These are phyloP conservation scores for Catocala sponsa DNA, from an alignment of 2,888 invertebrate species.

Conservation along the genomic window DNA sequence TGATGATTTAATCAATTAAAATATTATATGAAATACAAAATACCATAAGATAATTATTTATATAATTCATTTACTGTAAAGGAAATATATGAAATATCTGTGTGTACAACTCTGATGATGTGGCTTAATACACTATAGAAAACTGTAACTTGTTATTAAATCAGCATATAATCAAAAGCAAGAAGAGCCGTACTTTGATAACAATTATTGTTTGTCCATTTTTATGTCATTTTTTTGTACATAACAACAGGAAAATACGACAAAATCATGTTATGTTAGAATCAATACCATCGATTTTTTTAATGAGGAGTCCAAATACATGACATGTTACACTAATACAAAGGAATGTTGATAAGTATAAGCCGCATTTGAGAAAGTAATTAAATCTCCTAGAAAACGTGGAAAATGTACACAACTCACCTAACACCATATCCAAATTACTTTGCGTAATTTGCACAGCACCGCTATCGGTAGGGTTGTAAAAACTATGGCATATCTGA, in stretches of 20 bases:
- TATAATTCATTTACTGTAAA: no score
- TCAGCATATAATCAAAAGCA: not conserved
- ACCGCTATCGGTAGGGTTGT: slow-evolving; percentile 93
- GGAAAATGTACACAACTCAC: slow-evolving; percentile 83
- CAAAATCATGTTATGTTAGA: no score
- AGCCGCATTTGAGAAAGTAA: not conserved
- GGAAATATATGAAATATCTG: slow-evolving; percentile 7
- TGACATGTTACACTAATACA: no score
- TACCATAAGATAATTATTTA: no score
- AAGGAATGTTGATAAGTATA: no score
- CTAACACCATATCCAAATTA: slow-evolving; percentile 95
- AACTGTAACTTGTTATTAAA: not conserved
- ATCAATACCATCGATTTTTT: no score
- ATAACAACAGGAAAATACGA: no score
- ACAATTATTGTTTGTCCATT: no score
- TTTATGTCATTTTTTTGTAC: no score
- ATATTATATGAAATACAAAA: no score
- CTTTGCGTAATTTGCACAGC: slow-evolving; percentile 93
- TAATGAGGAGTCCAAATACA: no score
- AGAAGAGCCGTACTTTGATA: not conserved
- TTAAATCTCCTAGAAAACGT: slow-evolving; percentile 41
- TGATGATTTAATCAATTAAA: not conserved
- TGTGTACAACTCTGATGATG: slow-evolving; percentile 30
- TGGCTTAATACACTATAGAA: slow-evolving; percentile 16
- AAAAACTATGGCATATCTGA: slow-evolving; percentile 88